A percentile compares a stretch with the other conserved stretches of the same genome.
Conservation (phyloP, 1,140 invertebrate genomes). For the Paraescarpia echinospica region DNA sequence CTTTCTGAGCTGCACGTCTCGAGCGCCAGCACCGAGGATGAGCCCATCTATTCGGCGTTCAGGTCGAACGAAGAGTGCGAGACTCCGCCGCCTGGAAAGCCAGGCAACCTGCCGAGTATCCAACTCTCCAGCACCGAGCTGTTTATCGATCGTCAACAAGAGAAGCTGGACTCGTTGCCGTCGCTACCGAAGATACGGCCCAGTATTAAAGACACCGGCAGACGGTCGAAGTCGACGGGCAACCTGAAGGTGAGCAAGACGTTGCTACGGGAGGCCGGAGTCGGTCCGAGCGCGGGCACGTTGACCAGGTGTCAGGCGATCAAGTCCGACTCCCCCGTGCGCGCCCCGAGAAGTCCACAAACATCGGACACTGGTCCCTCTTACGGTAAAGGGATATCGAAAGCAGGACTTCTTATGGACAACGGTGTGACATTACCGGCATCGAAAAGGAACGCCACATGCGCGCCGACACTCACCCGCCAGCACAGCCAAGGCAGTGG, state of each 20-base stretch:
- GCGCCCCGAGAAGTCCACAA: not conserved
- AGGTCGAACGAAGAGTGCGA: not conserved
- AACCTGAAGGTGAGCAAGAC: not conserved
- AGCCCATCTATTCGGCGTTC: not conserved
- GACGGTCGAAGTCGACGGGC: not conserved
- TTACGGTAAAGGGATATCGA: not conserved
- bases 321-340: not conserved
- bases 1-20: not conserved
- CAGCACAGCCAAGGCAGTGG: not conserved
- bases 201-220: not conserved
- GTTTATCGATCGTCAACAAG: not conserved
- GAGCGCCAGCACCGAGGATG: not conserved
- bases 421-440: not conserved
- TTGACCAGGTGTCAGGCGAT: not conserved
- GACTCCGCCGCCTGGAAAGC: not conserved
- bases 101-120: not conserved
- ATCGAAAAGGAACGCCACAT: not conserved
- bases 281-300: not conserved
- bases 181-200: not conserved
- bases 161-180: not conserved
- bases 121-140: not conserved
- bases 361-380: not conserved
- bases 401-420: not conserved
- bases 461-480: not conserved
- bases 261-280: not conserved